Conservation (phyloP, 1,140 invertebrate species). For the Bombus fervidus region DNA sequence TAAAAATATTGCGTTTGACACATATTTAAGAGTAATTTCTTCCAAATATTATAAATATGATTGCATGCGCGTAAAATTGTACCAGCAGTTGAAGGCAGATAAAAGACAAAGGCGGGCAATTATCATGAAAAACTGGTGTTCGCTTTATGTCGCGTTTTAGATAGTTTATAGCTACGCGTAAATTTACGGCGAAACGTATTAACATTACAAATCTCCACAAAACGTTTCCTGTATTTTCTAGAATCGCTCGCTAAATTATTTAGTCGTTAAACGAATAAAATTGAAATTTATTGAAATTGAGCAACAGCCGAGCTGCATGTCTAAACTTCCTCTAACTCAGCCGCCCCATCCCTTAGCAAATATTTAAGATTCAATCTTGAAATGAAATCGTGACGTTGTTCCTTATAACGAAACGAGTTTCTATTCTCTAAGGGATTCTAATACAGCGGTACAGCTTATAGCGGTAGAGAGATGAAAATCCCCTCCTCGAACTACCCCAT, state of each 20-base stretch:
- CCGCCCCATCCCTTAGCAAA: neutral
- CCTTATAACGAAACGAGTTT: slow-evolving; percentile 24
- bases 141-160: neutral
- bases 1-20: no score
- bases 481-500: slow-evolving; percentile 6
- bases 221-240: neutral
- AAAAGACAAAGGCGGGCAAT: neutral
- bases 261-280: neutral
- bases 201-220: slow-evolving; percentile 4
- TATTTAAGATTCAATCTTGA: slow-evolving; percentile 44
- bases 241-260: neutral
- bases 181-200: slow-evolving; percentile 2
- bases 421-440: slow-evolving; percentile 60
- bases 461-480: slow-evolving; percentile 25
- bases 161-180: neutral
- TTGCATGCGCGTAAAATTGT: neutral
- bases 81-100: neutral
- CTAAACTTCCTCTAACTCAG: neutral
- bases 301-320: neutral
- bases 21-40: neutral
- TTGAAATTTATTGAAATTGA: neutral
- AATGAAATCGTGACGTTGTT: slow-evolving; percentile 42
- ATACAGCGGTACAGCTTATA: slow-evolving; percentile 37
- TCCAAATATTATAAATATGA: neutral
- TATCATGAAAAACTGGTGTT: neutral